Evolutionary conservation across 2,113 vertebrate genomes (phyloP).

Genomic region (Osmerus mordax): DNA sequence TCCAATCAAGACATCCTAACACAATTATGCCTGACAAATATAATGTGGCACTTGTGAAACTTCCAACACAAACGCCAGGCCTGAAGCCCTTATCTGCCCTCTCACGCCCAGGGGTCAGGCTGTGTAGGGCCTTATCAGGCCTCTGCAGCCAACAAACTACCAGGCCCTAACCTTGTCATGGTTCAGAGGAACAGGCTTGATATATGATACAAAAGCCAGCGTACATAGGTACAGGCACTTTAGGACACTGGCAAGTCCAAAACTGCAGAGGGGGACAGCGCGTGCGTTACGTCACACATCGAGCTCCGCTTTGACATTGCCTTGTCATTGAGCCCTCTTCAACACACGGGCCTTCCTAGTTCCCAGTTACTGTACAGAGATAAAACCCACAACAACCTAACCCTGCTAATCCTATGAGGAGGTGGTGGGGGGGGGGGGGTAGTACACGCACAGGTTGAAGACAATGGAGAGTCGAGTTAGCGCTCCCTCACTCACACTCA

Average conservation of each 20-base stretch:
- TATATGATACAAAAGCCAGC: no score
- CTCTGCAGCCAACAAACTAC: constrained; percentile 12
- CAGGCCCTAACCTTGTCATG: neutral
- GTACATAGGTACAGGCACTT: no score
- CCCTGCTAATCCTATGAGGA: constrained; percentile 1
- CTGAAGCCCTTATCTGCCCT: constrained; percentile 46
- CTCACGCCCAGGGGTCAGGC: constrained; percentile 21
- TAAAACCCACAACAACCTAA: neutral
- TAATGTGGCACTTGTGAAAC: no score
- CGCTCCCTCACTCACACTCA: constrained; percentile 9
- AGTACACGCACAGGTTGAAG: neutral
- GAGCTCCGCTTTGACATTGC: constrained; percentile 16
- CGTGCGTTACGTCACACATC: neutral
- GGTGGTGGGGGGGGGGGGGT: neutral
- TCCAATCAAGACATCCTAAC: neutral
- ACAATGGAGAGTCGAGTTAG: neutral
- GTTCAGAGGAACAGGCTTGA: neutral
- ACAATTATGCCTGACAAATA: neutral
- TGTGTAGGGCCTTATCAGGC: constrained; percentile 51
- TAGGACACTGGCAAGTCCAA: neutral
- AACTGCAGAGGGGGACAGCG: neutral
- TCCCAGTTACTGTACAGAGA: neutral
- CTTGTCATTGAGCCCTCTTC: constrained; percentile 13
- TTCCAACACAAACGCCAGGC: neutral
- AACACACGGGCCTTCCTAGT: neutral